Base-by-base conservation (phyloP, 2,797 vertebrate genomes). In the Sebastes oblongus region DNA sequence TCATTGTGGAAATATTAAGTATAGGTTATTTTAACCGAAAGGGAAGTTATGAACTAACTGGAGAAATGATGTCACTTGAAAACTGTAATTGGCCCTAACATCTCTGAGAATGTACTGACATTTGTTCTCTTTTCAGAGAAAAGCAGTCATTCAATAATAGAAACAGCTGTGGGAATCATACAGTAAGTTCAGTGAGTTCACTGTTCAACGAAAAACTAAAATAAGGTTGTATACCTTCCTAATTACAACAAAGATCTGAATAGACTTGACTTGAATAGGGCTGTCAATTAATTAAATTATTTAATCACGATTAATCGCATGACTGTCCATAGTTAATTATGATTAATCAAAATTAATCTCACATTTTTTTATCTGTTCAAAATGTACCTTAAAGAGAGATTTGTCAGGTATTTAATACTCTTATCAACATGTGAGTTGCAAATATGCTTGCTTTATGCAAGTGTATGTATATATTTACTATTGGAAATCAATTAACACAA, bases 11-110 rank as follows among this genome's bases (percentile, higher is more conserved):
- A 90, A 80, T 81, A 80, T 86, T 85, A 90, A 88, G 79, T 85
- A 75, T 77, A 70, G 81, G 56, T 82, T 87, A 18, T 75, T 77
- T 87, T 81, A 73, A 87, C 80, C 60, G n/a, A 82, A 72, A 81
- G 66, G 88, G 91, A 92, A 92, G 90, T 82, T 87, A 86, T 86
- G 89, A 93, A 92, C 85, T 72, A 90, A 91, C 75, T 80, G 82
- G 75, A 83, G 84, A 88, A 91, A 91, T 92, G 59, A 87, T 92
- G 86, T 92, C 83, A 87, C 88, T 89, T 85, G 83, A 89, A 92
- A 90, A 86, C 83, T 80, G 68, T 88, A 92, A 93, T 91, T 92
- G 80, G 81, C 30, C 56, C 61, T 20, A 86, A 84, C 30, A 68
- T 85, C 50, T 79, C 69, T 82, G 66, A 88, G 87, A 80, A 87